Evolutionary conservation across 2,888 invertebrate species (phyloP).

Genomic region (Pemphredon lugubris): DNA sequence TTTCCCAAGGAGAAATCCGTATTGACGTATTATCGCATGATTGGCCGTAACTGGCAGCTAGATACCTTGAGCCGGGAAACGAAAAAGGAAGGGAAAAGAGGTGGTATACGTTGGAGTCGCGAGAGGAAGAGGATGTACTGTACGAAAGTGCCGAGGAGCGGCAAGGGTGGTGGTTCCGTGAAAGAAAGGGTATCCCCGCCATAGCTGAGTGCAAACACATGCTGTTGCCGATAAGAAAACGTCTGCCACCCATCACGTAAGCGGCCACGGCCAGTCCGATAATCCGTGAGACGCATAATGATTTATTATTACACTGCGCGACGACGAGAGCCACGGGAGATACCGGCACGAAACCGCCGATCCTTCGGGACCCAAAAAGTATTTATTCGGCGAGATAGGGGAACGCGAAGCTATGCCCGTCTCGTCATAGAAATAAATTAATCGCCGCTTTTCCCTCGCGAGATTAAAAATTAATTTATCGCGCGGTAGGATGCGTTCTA

Average conservation of each 20-base stretch:
- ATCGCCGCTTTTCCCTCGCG: no score
- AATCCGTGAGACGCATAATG: slow-evolving; percentile 69
- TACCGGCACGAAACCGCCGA: slow-evolving; percentile 8
- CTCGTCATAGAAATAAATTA: slow-evolving; percentile 19
- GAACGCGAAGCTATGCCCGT: slow-evolving; percentile 15
- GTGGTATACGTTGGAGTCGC: background rate
- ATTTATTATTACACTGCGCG: slow-evolving; percentile 63
- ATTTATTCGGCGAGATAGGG: slow-evolving; percentile 46
- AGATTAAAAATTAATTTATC: no score
- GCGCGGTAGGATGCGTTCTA: background rate
- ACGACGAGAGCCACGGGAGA: slow-evolving; percentile 21
- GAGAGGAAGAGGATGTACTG: slow-evolving; percentile 2
- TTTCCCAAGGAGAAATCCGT: slow-evolving; percentile 17
- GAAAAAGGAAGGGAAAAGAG: background rate
- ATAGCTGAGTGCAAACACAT: slow-evolving; percentile 74
- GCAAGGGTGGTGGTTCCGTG: slow-evolving; percentile 34
- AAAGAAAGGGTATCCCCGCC: slow-evolving; percentile 31
- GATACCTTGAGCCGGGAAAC: slow-evolving; percentile 4
- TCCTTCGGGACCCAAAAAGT: slow-evolving; percentile 28
- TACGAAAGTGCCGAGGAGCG: slow-evolving; percentile 29
- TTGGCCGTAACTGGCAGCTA: slow-evolving; percentile 17
- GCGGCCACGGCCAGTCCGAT: slow-evolving; percentile 64
- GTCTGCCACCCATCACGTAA: slow-evolving; percentile 59
- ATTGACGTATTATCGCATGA: slow-evolving; percentile 38
- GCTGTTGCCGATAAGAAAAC: slow-evolving; percentile 70